phyloP scores from a whole-genome alignment of 1,140 invertebrate species.

The Nasonia vitripennis region DNA sequence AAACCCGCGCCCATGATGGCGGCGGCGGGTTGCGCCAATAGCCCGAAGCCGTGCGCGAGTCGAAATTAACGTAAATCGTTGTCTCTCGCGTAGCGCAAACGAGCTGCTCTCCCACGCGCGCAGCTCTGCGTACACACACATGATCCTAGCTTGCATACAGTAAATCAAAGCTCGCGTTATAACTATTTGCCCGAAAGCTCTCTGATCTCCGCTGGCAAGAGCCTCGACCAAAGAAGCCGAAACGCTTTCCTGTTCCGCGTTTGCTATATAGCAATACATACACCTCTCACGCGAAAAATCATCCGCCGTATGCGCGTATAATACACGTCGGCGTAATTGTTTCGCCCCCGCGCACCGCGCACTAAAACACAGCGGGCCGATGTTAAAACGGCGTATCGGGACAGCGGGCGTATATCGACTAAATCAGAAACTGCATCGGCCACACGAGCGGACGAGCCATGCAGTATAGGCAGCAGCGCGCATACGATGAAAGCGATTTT shows the following conservation, averaged over 20 bases:
- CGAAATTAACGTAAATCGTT: background rate
- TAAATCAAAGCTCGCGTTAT: background rate
- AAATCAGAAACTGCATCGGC: background rate
- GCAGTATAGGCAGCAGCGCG: too few species aligned
- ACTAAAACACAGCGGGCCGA: background rate
- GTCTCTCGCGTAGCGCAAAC: background rate
- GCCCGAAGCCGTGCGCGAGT: background rate
- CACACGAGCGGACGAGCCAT: background rate
- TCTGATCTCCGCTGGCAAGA: background rate
- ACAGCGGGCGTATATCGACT: background rate
- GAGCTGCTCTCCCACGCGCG: background rate
- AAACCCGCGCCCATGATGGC: background rate
- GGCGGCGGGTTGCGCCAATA: background rate
- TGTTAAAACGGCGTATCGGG: background rate
- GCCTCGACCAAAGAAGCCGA: background rate
- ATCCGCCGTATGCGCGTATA: too few species aligned
- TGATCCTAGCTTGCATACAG: too few species aligned
- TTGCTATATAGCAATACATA: too few species aligned
- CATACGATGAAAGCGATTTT: constrained; percentile 1
- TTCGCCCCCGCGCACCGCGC: background rate
- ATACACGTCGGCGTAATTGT: background rate
- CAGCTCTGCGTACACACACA: background rate
- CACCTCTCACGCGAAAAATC: too few species aligned
- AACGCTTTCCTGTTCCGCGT: background rate
- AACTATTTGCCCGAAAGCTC: background rate